Evolutionary conservation across 2,797 vertebrate species (phyloP).

Genomic region (Atherinosoma microstoma): DNA sequence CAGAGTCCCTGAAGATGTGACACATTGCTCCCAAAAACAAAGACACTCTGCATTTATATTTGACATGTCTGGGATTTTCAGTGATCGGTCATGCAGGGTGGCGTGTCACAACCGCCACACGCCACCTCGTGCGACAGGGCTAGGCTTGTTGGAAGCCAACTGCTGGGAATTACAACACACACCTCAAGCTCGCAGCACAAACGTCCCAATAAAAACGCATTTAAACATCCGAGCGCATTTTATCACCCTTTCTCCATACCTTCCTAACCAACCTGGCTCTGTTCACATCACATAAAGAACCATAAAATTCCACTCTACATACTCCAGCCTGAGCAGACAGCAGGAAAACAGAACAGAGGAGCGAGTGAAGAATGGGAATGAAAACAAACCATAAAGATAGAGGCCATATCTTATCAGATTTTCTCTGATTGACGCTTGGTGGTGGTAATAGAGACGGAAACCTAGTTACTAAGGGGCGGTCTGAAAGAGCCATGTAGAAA

Average conservation of each 20-base stretch:
- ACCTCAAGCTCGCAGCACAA: slow-evolving; percentile 18
- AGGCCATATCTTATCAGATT: slow-evolving; percentile 87
- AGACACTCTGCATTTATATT: slow-evolving; percentile 21
- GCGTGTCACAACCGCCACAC: slow-evolving; percentile 32
- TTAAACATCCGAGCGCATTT: slow-evolving; percentile 51
- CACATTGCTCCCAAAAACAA: slow-evolving; percentile 26
- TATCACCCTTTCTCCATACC: slow-evolving; percentile 51
- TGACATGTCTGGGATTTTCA: slow-evolving; percentile 24
- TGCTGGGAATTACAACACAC: slow-evolving; percentile 40
- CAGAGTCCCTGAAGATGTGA: slow-evolving; percentile 12
- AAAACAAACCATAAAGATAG: slow-evolving; percentile 89
- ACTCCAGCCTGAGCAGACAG: slow-evolving; percentile 58
- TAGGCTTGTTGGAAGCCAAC: slow-evolving; percentile 40
- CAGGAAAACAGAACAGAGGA: slow-evolving; percentile 14
- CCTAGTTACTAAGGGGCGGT: slow-evolving; percentile 87
- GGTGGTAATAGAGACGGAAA: slow-evolving; percentile 91
- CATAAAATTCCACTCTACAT: slow-evolving; percentile 78
- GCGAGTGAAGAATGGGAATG: slow-evolving; percentile 77
- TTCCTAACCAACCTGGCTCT: slow-evolving; percentile 65
- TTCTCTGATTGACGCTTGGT: slow-evolving; percentile 88
- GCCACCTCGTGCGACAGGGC: slow-evolving; percentile 15
- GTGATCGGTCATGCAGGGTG: slow-evolving; percentile 25
- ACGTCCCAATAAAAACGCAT: slow-evolving; percentile 55
- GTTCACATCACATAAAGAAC: slow-evolving; percentile 70
- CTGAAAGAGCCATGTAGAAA: slow-evolving; percentile 81